Conservation (phyloP, 2,888 invertebrate species). For the Lepidocyrtinus sp. region DNA sequence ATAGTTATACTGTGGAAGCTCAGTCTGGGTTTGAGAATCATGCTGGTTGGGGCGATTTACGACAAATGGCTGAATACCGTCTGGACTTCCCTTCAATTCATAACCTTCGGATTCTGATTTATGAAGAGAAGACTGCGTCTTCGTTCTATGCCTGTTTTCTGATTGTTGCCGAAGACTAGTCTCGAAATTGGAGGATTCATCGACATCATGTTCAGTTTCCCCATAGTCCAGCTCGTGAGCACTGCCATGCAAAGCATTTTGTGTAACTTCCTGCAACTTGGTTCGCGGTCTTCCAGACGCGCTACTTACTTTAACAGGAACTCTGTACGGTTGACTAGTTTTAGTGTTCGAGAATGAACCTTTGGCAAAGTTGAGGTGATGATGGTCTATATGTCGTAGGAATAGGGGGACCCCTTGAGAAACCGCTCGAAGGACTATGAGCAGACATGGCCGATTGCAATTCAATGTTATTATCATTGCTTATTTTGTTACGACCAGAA, state of each 20-base stretch:
- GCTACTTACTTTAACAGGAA: slow-evolving; percentile 46
- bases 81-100: slow-evolving; percentile 56
- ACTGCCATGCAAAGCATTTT: slow-evolving; percentile 41
- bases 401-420: background rate
- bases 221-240: slow-evolving; percentile 24
- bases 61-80: slow-evolving; percentile 60
- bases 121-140: slow-evolving; percentile 55
- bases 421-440: slow-evolving; percentile 13
- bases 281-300: slow-evolving; percentile 48
- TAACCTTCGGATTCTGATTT: slow-evolving; percentile 68
- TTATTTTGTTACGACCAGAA: background rate
- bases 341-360: background rate
- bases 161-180: slow-evolving; percentile 56
- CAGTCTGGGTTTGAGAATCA: background rate
- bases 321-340: slow-evolving; percentile 45
- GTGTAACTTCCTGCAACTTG: slow-evolving; percentile 56
- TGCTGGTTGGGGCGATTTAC: slow-evolving; percentile 47
- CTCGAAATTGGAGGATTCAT: slow-evolving; percentile 54
- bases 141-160: slow-evolving; percentile 56
- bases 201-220: slow-evolving; percentile 48
- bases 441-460: slow-evolving; percentile 52
- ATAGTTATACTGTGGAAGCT: background rate
- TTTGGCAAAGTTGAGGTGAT: background rate
- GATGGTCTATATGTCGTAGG: slow-evolving; percentile 34
- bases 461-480: slow-evolving; percentile 25